These are phyloP conservation scores for Helleia helle DNA, from an alignment of 2,888 invertebrate species.

Conservation along the genomic window DNA sequence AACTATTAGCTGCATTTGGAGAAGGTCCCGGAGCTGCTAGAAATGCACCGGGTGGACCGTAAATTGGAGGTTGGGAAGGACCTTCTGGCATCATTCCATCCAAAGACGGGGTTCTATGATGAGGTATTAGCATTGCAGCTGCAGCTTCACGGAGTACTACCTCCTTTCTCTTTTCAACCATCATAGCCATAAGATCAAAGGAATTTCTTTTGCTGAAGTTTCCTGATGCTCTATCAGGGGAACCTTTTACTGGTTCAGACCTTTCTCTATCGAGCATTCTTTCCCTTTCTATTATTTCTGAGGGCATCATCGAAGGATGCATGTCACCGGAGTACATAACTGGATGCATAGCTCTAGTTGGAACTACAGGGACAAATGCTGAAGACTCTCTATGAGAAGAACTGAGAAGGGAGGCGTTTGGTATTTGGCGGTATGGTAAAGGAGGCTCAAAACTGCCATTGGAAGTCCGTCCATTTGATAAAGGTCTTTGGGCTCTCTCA, in stretches of 20 bases:
- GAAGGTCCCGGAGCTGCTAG: slow-evolving; percentile 78
- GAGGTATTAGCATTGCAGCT: slow-evolving; percentile 79
- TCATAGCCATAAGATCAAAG: slow-evolving; percentile 91
- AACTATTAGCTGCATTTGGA: slow-evolving; percentile 77
- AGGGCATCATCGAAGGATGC: slow-evolving; percentile 77
- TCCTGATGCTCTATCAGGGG: slow-evolving; percentile 57
- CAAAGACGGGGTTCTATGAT: slow-evolving; percentile 65
- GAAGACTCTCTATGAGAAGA: slow-evolving; percentile 84
- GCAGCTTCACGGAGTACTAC: slow-evolving; percentile 83
- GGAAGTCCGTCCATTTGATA: slow-evolving; percentile 67
- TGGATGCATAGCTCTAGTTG: slow-evolving; percentile 82
- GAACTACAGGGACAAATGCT: slow-evolving; percentile 91
- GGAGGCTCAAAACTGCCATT: slow-evolving; percentile 76
- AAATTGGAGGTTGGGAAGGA: slow-evolving; percentile 76
- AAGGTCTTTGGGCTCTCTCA: slow-evolving; percentile 57
- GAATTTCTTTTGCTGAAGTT: slow-evolving; percentile 67
- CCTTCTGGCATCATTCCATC: slow-evolving; percentile 73
- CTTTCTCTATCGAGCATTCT: slow-evolving; percentile 64
- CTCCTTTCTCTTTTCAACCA: slow-evolving; percentile 91
- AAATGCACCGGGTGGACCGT: slow-evolving; percentile 79
- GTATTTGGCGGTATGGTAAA: slow-evolving; percentile 77
- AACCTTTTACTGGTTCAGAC: slow-evolving; percentile 63
- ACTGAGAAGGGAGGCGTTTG: slow-evolving; percentile 58
- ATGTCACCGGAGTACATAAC: slow-evolving; percentile 82
- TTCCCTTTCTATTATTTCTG: slow-evolving; percentile 74